phyloP scores from a whole-genome alignment of 2,113 vertebrate genomes.

The Emydocephalus ijimae region DNA sequence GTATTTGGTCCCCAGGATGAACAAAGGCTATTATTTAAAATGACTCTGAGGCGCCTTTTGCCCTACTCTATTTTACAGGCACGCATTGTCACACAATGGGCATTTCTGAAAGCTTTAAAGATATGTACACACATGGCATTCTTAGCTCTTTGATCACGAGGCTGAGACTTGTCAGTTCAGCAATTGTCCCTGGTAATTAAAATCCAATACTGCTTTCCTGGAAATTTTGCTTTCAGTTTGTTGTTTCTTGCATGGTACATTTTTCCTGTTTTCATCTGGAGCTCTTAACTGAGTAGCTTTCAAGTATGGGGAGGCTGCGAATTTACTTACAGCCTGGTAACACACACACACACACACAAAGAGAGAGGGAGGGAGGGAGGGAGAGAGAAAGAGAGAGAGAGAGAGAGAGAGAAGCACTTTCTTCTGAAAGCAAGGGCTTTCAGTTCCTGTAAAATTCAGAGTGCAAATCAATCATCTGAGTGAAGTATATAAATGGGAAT shows the following conservation, averaged over 20 bases:
- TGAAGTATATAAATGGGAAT: background rate
- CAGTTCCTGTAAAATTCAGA: background rate
- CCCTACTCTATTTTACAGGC: background rate
- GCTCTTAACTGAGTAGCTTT: constrained; percentile 4
- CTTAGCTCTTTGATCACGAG: constrained; percentile 21
- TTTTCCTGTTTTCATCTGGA: constrained; percentile 19
- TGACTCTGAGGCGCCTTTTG: constrained; percentile 25
- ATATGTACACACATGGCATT: constrained; percentile 1
- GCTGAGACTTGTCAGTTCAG: constrained; percentile 16
- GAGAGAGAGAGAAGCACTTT: background rate
- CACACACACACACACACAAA: too few species aligned
- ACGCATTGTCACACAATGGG: background rate
- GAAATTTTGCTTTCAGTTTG: background rate
- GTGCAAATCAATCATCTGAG: background rate
- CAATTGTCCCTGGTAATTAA: constrained; percentile 43
- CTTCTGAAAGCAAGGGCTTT: background rate
- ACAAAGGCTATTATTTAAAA: constrained; percentile 22
- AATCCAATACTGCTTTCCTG: constrained; percentile 17
- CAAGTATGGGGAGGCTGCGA: background rate
- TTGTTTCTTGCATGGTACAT: background rate
- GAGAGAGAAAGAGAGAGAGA: too few species aligned
- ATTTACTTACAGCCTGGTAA: background rate
- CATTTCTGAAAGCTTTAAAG: background rate
- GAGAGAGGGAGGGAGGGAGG: too few species aligned
- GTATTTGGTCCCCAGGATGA: constrained; percentile 7